Conservation (phyloP, 2,797 vertebrate species). For the Menidia menidia region DNA sequence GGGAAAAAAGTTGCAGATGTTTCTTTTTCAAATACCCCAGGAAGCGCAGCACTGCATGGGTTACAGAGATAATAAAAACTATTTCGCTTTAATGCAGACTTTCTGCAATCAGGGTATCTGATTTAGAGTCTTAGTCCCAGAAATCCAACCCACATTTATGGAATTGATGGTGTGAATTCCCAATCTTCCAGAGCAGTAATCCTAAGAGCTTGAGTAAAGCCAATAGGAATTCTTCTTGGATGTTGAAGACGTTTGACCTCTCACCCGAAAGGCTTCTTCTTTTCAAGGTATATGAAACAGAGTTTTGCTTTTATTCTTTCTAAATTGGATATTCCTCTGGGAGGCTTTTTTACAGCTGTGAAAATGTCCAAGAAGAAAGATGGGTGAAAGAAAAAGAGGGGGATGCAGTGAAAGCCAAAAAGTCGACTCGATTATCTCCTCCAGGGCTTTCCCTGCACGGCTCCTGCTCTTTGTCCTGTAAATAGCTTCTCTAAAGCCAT, state of each 20-base stretch:
- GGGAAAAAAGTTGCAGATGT: not conserved
- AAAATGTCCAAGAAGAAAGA: slow-evolving; percentile 10
- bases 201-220: too few relatives aligned
- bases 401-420: slow-evolving; percentile 14
- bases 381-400: not conserved
- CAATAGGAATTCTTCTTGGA: too few relatives aligned
- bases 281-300: too few relatives aligned
- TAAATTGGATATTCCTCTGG: slow-evolving; percentile 1
- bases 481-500: slow-evolving; percentile 77
- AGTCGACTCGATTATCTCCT: slow-evolving; percentile 49
- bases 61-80: not conserved
- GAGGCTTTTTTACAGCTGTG: slow-evolving; percentile 28
- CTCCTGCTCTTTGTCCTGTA: slow-evolving; percentile 56
- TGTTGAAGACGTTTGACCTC: too few relatives aligned
- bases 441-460: slow-evolving; percentile 63
- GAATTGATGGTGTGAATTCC: too few relatives aligned
- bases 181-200: too few relatives aligned
- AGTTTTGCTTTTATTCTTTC: not conserved
- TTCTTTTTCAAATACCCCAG: not conserved
- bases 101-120: too few relatives aligned
- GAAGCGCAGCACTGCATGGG: not conserved
- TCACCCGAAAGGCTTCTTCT: too few relatives aligned
- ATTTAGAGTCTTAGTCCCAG: not conserved
- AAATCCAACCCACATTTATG: not conserved
- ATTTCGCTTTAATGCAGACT: too few relatives aligned